Evolutionary conservation across 1,140 invertebrate genomes (phyloP), one percentile per base, ranked within the genome.

Genomic region (Nephila pilipes): DNA sequence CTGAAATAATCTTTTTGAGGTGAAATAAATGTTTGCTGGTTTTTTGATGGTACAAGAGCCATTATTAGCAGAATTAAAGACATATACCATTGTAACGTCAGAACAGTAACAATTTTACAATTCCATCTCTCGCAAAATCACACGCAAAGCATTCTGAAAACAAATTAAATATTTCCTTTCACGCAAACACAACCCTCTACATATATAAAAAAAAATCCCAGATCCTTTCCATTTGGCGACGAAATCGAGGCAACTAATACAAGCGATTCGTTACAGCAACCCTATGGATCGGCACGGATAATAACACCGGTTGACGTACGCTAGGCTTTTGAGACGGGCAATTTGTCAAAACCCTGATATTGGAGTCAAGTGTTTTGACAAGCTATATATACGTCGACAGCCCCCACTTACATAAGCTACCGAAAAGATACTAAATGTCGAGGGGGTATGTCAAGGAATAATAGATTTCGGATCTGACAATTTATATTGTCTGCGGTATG

Each of bases 291-390:
- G 60, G 58, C 87, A 20, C 29, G 60, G 75, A 57, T 80, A 90
- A 90, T 90, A 90, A 80, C 69, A 90, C 88, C 22, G 29, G 36
- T 79, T 79, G n/a, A 58, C 80, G 38, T 36, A 63, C 32, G 58
- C 32, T 57, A 69, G n/a, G 22, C 46, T 16, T 75, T 20, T 25
- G 58, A 32, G 32, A 80, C 12, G 38, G 90, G 55, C 90, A 83
- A 92, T 92, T 92, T 92, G 90, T 92, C 90, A 92, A 85, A 85
- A 69, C 58, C 58, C 90, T 54, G 29, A 92, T 92, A 92, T 92
- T 92, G 90, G 80, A 92, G 90, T 92, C 90, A 92, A 92, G 90
- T 92, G 80, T 92, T 91, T 92, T 92, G 90, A 92, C 90, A 92
- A 92, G 90, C 69, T 90, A 90, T 90, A 75, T 75, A 32, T 29